Base-by-base conservation (phyloP, 2,797 vertebrate species). In the Tapirus indicus region DNA sequence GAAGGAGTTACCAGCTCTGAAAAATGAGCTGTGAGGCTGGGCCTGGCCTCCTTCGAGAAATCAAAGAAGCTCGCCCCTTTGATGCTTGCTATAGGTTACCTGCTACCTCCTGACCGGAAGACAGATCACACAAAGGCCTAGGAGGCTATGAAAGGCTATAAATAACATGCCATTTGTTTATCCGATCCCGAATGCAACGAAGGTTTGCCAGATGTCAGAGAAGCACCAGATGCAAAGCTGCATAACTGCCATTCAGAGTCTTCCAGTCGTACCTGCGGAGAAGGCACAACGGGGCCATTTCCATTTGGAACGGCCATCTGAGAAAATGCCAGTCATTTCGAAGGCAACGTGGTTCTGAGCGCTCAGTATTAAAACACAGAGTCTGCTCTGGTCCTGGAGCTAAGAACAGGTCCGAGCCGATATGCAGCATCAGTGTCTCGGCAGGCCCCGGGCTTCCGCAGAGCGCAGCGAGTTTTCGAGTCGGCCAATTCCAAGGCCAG, bases 271-370 rank as follows among this genome's bases (percentile, higher is more conserved):
- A 12, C 32, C 2, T 32, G 5, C 13, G 32, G 83, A n/a, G 64
- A 44, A 0, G 35, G 79, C 4, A 2, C 32, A 41, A 27, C 38
- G 1, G 17, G 64, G 27, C 62, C 0, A 2, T 8, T 52, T 80
- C 72, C 77, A 29, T 49, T 11, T 27, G 25, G 71, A 68, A 25
- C 56, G 25, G 23, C 29, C 1, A 68, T 0, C n/a, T 1, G 18
- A 80, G 88, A 49, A 80, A 84, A 69, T 0, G 13, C 12, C 44
- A 74, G 1, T 7, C 2, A 11, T 32, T 21, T 41, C 1, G 0
- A 5, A 6, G 12, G 11, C 0, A 0, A 7, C 0, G 41, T 12
- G 25, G 23, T 17, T 62, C 64, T 38, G 1, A 20, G 83, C 86
- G 52, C 38, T 77, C 79, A 49, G 85, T 35, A 12, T 16, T 4